Evolutionary conservation across 2,797 vertebrate species (phyloP).

Genomic region (Lepus townsendii): DNA sequence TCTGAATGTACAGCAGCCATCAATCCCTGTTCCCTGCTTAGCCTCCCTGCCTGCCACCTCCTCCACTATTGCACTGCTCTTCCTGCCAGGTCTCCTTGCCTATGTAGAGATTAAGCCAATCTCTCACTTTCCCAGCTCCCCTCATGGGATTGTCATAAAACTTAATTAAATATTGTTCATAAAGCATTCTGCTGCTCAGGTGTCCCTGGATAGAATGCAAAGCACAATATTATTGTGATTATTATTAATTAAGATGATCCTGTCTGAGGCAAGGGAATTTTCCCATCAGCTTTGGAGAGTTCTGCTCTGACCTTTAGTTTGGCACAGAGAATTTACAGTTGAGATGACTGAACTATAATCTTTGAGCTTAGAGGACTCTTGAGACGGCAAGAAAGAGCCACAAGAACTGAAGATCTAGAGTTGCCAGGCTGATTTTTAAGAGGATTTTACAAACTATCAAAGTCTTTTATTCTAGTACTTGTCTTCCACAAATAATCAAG

Average conservation of each 20-base stretch:
- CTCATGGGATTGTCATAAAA: constrained; percentile 32
- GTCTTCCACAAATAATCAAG: neutral
- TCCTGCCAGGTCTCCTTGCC: neutral
- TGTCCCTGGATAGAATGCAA: constrained; percentile 75
- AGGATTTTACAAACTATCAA: neutral
- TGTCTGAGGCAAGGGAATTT: constrained; percentile 43
- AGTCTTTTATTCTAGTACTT: neutral
- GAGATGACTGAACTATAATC: neutral
- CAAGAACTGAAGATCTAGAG: neutral
- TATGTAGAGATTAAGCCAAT: neutral
- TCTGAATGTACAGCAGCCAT: neutral
- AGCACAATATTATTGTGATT: constrained; percentile 72
- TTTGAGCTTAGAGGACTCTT: constrained; percentile 12
- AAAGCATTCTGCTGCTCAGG: constrained; percentile 64
- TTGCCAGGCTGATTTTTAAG: constrained; percentile 13
- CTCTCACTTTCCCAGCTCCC: constrained; percentile 44
- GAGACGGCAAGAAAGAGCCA: neutral
- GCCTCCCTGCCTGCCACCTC: neutral
- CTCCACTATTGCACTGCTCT: neutral
- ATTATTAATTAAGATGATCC: constrained; percentile 74
- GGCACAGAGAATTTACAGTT: constrained; percentile 13
- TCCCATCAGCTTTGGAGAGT: neutral
- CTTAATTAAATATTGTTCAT: constrained; percentile 78
- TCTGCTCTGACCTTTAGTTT: constrained; percentile 29
- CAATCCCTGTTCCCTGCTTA: neutral